phyloP scores from a whole-genome alignment of 2,113 vertebrate genomes.

The Scomber scombrus region DNA sequence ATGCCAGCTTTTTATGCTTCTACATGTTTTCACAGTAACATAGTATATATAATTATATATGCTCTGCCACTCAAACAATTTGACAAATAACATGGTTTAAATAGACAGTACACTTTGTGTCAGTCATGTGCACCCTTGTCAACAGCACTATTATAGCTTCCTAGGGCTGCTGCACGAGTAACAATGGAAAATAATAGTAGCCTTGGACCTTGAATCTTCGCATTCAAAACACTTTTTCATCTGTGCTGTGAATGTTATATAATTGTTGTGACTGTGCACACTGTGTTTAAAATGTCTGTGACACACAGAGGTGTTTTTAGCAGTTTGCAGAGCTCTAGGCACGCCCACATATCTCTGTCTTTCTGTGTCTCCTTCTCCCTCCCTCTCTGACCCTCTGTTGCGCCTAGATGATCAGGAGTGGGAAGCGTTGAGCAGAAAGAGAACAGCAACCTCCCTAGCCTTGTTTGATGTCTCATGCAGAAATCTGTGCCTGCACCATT shows the following conservation, averaged over 20 bases:
- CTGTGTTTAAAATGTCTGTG: constrained; percentile 68
- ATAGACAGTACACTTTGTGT: not conserved
- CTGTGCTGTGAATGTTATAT: constrained; percentile 56
- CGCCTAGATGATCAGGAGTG: constrained; percentile 70
- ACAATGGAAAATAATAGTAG: constrained; percentile 36
- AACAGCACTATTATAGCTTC: constrained; percentile 18
- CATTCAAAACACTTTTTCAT: constrained; percentile 61
- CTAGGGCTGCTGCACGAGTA: not conserved
- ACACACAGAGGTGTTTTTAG: constrained; percentile 77
- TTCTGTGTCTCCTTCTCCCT: constrained; percentile 63
- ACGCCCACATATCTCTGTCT: constrained; percentile 70
- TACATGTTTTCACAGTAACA: not conserved
- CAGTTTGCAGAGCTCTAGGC: constrained; percentile 66
- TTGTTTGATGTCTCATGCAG: constrained; percentile 71
- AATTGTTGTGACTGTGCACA: constrained; percentile 53
- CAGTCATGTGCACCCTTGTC: constrained; percentile 16
- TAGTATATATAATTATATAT: not conserved
- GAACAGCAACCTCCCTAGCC: constrained; percentile 62
- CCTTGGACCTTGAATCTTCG: constrained; percentile 46
- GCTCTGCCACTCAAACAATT: not conserved
- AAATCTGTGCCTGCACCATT: constrained; percentile 57
- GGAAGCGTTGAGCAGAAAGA: constrained; percentile 66
- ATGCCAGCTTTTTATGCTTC: not conserved
- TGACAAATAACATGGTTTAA: not conserved
- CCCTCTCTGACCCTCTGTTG: constrained; percentile 72